phyloP scores from a whole-genome alignment of 2,113 vertebrate genomes.

The Coptodon bakossiorum region DNA sequence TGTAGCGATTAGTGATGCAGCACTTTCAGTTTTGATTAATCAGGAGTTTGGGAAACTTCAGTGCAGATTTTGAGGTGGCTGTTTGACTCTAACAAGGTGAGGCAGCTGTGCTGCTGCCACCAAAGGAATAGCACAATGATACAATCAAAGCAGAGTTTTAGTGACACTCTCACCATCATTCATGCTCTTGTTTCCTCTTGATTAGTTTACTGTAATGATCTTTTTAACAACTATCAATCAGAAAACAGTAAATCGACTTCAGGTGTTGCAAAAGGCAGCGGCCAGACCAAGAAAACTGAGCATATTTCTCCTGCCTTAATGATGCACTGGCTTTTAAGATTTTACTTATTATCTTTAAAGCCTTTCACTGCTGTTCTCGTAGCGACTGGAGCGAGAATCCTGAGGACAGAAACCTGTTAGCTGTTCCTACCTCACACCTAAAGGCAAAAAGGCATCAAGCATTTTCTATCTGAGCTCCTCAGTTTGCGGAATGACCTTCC shows the following conservation, averaged over 20 bases:
- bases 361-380: not conserved
- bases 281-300: not conserved
- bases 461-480: not conserved
- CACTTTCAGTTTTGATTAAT: not conserved
- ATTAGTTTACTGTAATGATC: not conserved
- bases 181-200: not conserved
- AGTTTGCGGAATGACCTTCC: not conserved
- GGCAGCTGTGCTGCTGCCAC: not conserved
- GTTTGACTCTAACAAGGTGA: not conserved
- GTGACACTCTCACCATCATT: not conserved
- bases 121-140: not conserved
- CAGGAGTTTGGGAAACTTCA: not conserved
- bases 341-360: not conserved
- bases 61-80: not conserved
- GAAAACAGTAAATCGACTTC: not conserved
- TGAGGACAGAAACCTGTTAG: not conserved
- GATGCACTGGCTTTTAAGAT: not conserved
- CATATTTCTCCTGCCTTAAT: not conserved
- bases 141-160: not conserved
- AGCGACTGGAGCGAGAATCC: not conserved
- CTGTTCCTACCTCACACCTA: not conserved
- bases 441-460: not conserved
- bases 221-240: not conserved
- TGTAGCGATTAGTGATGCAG: not conserved
- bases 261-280: not conserved